Percentiles rank a stretch among this genome's conserved stretches.
These are phyloP conservation scores for Myopa testacea DNA, from an alignment of 2,888 invertebrate species.

Conservation along the genomic window DNA sequence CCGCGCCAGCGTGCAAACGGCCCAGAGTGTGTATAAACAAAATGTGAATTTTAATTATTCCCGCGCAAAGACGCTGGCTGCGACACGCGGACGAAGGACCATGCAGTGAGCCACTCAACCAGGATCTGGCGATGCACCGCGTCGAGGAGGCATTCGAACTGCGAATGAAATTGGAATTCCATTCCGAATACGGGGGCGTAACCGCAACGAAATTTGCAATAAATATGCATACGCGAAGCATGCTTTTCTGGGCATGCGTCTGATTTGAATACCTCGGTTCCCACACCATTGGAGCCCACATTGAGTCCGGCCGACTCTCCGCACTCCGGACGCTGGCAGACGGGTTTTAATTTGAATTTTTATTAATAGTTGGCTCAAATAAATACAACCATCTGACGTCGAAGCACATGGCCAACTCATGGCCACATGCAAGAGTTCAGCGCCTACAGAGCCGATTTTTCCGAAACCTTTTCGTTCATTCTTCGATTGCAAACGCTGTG, in stretches of 20 bases:
- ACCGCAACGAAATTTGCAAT: constrained; percentile 66
- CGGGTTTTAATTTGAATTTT: constrained; percentile 31
- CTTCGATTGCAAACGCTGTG: no score
- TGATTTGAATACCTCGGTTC: constrained; percentile 66
- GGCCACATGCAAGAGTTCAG: no score
- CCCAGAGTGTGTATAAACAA: constrained; percentile 20
- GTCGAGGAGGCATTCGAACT: constrained; percentile 35
- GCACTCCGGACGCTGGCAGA: not conserved
- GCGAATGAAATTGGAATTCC: constrained; percentile 66
- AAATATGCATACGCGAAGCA: constrained; percentile 64
- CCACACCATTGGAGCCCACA: constrained; percentile 55
- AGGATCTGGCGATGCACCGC: constrained; percentile 7
- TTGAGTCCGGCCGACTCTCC: not conserved
- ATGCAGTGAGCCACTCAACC: not conserved
- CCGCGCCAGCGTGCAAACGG: not conserved
- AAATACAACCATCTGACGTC: not conserved
- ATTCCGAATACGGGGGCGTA: constrained; percentile 64
- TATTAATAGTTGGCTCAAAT: constrained; percentile 29
- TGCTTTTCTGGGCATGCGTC: constrained; percentile 39
- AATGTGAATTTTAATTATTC: constrained; percentile 62
- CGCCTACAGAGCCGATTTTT: no score
- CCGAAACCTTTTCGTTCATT: no score
- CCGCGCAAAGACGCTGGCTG: constrained; percentile 46
- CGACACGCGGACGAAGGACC: not conserved
- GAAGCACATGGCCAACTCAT: not conserved